Conservation (phyloP, 2,888 invertebrate species). For the Oscheius sp. region DNA sequence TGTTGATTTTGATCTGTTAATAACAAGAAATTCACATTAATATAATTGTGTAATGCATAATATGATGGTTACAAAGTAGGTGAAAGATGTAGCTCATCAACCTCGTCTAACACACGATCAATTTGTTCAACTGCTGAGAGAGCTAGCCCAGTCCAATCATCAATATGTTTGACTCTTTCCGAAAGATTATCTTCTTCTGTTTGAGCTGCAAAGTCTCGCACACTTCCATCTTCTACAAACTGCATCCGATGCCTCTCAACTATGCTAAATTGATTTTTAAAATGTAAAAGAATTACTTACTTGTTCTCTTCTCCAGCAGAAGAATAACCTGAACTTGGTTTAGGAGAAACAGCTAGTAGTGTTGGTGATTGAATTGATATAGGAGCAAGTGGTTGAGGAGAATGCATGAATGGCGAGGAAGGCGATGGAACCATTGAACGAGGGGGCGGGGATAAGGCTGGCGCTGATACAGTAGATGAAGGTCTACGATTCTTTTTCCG, state of each 20-base stretch:
- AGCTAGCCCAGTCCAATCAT: slow-evolving; percentile 58
- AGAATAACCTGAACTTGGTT: slow-evolving; percentile 38
- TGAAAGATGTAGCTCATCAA: slow-evolving; percentile 12
- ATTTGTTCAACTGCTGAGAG: slow-evolving; percentile 58
- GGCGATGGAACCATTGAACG: neutral
- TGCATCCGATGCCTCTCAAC: slow-evolving; percentile 45
- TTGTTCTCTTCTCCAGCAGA: slow-evolving; percentile 34
- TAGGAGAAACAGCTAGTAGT: slow-evolving; percentile 22
- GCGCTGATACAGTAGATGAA: slow-evolving; percentile 2
- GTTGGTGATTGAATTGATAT: slow-evolving; percentile 9
- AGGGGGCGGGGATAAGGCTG: slow-evolving; percentile 13
- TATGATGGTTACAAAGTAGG: slow-evolving; percentile 8
- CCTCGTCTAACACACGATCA: slow-evolving; percentile 57
- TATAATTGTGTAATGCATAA: neutral
- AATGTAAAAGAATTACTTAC: neutral
- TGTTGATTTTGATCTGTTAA: neutral
- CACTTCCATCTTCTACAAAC: slow-evolving; percentile 45
- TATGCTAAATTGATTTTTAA: slow-evolving; percentile 33
- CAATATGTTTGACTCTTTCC: slow-evolving; percentile 40
- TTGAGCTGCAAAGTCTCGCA: slow-evolving; percentile 43
- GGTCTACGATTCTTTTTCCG: neutral
- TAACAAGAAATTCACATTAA: neutral
- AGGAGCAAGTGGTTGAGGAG: slow-evolving; percentile 13
- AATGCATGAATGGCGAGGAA: neutral
- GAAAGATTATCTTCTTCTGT: slow-evolving; percentile 36